Percentiles rank a stretch among this genome's conserved stretches.
phyloP scores from a whole-genome alignment of 1,140 invertebrate genomes.

The Teleopsis dalmanni region DNA sequence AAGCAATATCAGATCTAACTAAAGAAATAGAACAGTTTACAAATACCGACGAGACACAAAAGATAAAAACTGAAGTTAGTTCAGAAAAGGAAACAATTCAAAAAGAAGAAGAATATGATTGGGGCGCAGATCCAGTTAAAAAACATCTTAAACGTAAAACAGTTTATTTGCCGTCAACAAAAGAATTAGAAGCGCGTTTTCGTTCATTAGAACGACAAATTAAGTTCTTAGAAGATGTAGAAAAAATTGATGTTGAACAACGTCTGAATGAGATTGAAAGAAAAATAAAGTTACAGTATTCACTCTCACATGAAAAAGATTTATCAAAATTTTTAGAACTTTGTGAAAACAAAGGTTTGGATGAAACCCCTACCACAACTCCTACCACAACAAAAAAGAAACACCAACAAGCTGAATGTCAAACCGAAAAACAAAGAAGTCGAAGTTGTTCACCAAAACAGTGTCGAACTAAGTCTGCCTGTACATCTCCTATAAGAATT shows the following conservation, averaged over 20 bases:
- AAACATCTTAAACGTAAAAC: constrained; percentile 36
- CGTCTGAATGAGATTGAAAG: constrained; percentile 31
- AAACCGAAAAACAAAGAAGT: background rate
- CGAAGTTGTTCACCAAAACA: background rate
- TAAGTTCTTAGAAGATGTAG: constrained; percentile 36
- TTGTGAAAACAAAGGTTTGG: constrained; percentile 34
- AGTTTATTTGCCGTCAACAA: constrained; percentile 34
- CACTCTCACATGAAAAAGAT: constrained; percentile 37
- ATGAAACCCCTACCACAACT: constrained; percentile 18
- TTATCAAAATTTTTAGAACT: constrained; percentile 34
- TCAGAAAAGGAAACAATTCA: background rate
- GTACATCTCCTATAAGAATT: constrained; percentile 20
- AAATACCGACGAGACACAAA: constrained; percentile 15
- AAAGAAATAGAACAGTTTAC: constrained; percentile 33
- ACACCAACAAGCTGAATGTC: background rate
- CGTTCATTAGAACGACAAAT: constrained; percentile 36
- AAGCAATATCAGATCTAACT: constrained; percentile 30
- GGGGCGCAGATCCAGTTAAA: constrained; percentile 35
- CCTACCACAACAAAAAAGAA: constrained; percentile 1
- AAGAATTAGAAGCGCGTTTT: constrained; percentile 34
- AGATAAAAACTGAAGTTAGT: constrained; percentile 2
- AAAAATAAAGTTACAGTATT: constrained; percentile 38
- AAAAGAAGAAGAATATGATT: constrained; percentile 24
- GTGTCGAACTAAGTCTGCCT: constrained; percentile 18
- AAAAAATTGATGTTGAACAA: constrained; percentile 40